Evolutionary conservation across 2,888 invertebrate genomes (phyloP).

Genomic region (Drosophila buzzatii): DNA sequence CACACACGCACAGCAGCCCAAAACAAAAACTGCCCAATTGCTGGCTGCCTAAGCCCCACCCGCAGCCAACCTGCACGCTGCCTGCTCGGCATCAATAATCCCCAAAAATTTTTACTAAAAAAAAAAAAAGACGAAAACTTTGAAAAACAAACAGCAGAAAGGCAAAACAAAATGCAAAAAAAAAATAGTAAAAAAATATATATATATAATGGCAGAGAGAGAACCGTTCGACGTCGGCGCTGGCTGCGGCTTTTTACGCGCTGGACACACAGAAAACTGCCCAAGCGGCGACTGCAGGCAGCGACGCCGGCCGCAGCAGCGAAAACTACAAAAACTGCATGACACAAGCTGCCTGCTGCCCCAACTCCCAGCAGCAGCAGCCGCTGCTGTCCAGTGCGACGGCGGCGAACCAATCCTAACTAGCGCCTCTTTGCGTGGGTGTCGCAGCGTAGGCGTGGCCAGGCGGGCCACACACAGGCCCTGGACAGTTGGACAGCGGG

Average conservation of each 20-base stretch:
- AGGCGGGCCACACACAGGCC: slow-evolving; percentile 56
- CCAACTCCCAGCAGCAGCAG: slow-evolving; percentile 20
- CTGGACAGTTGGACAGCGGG: slow-evolving; percentile 14
- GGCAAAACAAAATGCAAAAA: slow-evolving; percentile 29
- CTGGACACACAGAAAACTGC: slow-evolving; percentile 68
- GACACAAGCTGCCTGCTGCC: slow-evolving; percentile 30
- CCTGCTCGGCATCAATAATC: slow-evolving; percentile 80
- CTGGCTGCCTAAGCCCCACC: slow-evolving; percentile 17
- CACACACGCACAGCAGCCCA: slow-evolving; percentile 33
- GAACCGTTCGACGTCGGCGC: slow-evolving; percentile 47
- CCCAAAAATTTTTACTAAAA: slow-evolving; percentile 62
- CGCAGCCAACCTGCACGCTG: neutral
- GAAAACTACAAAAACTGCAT: slow-evolving; percentile 49
- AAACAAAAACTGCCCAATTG: slow-evolving; percentile 44
- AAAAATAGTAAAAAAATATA: neutral
- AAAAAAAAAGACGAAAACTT: slow-evolving; percentile 48
- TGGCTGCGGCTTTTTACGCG: slow-evolving; percentile 78
- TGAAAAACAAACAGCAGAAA: slow-evolving; percentile 35
- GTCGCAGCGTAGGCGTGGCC: slow-evolving; percentile 79
- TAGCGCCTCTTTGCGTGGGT: slow-evolving; percentile 75
- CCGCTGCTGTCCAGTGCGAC: slow-evolving; percentile 61
- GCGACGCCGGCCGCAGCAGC: slow-evolving; percentile 35
- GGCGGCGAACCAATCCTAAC: slow-evolving; percentile 77
- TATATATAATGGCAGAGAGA: neutral
- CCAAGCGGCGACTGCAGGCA: slow-evolving; percentile 35